These are phyloP conservation scores for Varanus komodoensis DNA, from an alignment of 2,113 vertebrate genomes.

Conservation along the genomic window DNA sequence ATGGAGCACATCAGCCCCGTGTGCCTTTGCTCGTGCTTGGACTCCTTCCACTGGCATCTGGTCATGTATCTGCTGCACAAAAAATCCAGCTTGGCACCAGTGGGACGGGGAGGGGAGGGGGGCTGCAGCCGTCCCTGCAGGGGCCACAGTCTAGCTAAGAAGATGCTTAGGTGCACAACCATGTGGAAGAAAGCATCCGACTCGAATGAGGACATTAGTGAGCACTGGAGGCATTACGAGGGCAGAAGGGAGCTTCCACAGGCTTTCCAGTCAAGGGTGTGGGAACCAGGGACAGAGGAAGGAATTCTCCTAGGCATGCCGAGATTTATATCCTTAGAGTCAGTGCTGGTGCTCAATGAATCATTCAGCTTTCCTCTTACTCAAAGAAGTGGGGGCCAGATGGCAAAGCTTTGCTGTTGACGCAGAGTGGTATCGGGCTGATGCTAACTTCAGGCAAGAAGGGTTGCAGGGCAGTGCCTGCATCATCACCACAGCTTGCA, in stretches of 20 bases:
- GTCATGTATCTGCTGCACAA: no score
- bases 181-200: background rate
- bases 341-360: no score
- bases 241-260: background rate
- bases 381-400: background rate
- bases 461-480: background rate
- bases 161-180: background rate
- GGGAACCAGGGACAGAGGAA: background rate
- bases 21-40: background rate
- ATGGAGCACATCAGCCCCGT: background rate
- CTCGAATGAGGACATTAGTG: background rate
- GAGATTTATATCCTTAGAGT: background rate
- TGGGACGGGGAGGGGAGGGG: no score
- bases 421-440: background rate
- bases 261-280: background rate
- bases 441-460: background rate
- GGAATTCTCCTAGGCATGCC: background rate
- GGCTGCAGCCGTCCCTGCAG: background rate
- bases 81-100: no score
- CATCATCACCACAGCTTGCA: background rate
- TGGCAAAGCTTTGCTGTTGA: background rate
- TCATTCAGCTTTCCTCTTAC: no score
- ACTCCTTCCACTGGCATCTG: background rate
- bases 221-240: background rate
- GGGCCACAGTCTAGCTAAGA: background rate